Evolutionary conservation across 1,140 invertebrate species (phyloP).

Genomic region (Chrysopa pallens): DNA sequence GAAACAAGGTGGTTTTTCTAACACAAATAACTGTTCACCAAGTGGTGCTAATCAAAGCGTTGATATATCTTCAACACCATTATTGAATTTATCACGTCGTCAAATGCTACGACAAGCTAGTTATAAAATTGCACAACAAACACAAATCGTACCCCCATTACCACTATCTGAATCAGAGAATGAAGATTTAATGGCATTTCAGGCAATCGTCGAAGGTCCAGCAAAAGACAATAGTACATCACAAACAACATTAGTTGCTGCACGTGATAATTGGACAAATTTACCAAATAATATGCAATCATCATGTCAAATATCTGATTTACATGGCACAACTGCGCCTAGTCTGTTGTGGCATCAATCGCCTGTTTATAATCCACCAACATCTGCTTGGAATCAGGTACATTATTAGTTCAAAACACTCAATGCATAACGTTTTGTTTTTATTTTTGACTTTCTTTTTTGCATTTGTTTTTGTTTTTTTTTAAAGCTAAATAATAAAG

Average conservation of each 20-base stretch:
- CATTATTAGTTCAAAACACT: slow-evolving; percentile 6
- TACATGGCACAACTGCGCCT: background rate
- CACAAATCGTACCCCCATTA: slow-evolving; percentile 36
- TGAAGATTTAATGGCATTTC: slow-evolving; percentile 37
- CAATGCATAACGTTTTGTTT: no score
- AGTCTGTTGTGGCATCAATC: background rate
- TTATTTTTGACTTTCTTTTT: no score
- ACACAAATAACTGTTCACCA: slow-evolving; percentile 19
- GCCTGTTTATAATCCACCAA: slow-evolving; percentile 6
- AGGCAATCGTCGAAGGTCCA: slow-evolving; percentile 31
- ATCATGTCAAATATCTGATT: slow-evolving; percentile 38
- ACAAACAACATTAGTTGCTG: slow-evolving; percentile 15
- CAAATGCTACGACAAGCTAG: slow-evolving; percentile 61
- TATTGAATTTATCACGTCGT: slow-evolving; percentile 32
- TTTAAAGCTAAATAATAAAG: no score
- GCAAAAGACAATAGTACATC: slow-evolving; percentile 5
- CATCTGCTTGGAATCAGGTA: slow-evolving; percentile 22
- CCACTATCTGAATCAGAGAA: slow-evolving; percentile 34
- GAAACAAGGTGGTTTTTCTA: slow-evolving; percentile 50
- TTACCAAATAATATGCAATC: slow-evolving; percentile 34
- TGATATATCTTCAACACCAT: slow-evolving; percentile 24
- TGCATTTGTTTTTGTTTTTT: no score
- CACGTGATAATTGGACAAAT: slow-evolving; percentile 33
- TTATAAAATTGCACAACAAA: slow-evolving; percentile 59
- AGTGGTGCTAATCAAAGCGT: slow-evolving; percentile 19